Conservation (phyloP, 2,888 invertebrate species). For the Agriopis aurantiaria region DNA sequence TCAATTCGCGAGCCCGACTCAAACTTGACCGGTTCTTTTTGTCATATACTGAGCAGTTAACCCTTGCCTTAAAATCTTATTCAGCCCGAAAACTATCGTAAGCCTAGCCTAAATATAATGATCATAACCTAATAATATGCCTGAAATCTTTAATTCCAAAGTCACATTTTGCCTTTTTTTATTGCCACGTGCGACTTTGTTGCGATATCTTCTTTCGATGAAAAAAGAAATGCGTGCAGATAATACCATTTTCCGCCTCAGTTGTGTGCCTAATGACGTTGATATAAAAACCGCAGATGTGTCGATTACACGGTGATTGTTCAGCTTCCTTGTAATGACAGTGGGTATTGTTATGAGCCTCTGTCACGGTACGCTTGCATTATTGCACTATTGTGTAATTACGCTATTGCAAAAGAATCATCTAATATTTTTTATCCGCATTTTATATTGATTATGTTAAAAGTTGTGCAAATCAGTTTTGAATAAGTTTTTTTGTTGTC, state of each 20-base stretch:
- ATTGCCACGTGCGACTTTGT: slow-evolving; percentile 20
- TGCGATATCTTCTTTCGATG: slow-evolving; percentile 27
- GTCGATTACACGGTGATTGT: slow-evolving; percentile 60
- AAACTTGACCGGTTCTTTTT: too few species aligned
- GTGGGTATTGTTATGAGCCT: slow-evolving; percentile 55
- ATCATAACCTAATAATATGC: too few species aligned
- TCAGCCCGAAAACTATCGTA: too few species aligned
- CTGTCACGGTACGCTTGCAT: slow-evolving; percentile 53
- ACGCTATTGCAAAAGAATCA: slow-evolving; percentile 3
- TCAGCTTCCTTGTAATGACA: slow-evolving; percentile 56
- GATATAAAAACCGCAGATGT: slow-evolving; percentile 58
- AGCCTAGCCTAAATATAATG: too few species aligned
- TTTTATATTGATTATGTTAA: not conserved
- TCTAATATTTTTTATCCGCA: not conserved
- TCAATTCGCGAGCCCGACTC: too few species aligned
- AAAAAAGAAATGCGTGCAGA: slow-evolving; percentile 73
- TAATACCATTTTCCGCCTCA: slow-evolving; percentile 72
- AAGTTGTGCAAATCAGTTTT: not conserved
- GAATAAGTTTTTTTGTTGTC: too few species aligned
- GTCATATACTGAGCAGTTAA: too few species aligned
- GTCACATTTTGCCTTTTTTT: not conserved
- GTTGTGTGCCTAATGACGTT: slow-evolving; percentile 52
- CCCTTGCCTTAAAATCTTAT: too few species aligned
- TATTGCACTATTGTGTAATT: slow-evolving; percentile 35
- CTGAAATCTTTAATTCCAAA: not conserved